A percentile compares a stretch with the other conserved stretches of the same genome.
These are phyloP conservation scores for Cydia pomonella DNA, from an alignment of 1,140 invertebrate species.

Conservation along the genomic window DNA sequence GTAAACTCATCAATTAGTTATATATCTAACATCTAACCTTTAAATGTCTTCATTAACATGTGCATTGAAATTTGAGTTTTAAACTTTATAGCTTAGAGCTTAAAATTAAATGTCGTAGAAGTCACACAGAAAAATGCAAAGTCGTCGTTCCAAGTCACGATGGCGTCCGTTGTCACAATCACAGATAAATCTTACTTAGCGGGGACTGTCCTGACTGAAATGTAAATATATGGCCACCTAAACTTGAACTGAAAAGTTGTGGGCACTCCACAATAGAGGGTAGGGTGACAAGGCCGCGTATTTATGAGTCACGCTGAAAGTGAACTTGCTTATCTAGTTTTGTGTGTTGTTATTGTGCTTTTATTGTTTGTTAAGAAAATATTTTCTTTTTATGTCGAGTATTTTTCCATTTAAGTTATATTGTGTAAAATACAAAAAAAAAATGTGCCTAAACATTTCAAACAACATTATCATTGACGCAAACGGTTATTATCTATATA, in stretches of 20 bases:
- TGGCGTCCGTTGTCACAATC: constrained; percentile 11
- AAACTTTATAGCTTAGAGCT: neutral
- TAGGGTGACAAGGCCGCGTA: constrained; percentile 14
- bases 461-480: no score
- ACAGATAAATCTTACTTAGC: constrained; percentile 29
- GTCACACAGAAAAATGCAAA: constrained; percentile 14
- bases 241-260: constrained; percentile 29
- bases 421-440: no score
- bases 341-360: neutral
- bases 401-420: no score
- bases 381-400: neutral
- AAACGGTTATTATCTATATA: no score
- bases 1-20: neutral
- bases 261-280: constrained; percentile 15
- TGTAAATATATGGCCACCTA: constrained; percentile 30
- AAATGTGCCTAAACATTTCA: no score
- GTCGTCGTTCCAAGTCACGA: constrained; percentile 10
- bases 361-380: neutral
- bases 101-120: neutral
- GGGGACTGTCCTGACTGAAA: constrained; percentile 30
- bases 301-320: constrained; percentile 19
- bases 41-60: neutral
- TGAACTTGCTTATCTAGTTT: neutral
- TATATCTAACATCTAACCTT: neutral
- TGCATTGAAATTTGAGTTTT: neutral